Evolutionary conservation across 1,140 invertebrate species (phyloP).

Genomic region (Periplaneta americana): DNA sequence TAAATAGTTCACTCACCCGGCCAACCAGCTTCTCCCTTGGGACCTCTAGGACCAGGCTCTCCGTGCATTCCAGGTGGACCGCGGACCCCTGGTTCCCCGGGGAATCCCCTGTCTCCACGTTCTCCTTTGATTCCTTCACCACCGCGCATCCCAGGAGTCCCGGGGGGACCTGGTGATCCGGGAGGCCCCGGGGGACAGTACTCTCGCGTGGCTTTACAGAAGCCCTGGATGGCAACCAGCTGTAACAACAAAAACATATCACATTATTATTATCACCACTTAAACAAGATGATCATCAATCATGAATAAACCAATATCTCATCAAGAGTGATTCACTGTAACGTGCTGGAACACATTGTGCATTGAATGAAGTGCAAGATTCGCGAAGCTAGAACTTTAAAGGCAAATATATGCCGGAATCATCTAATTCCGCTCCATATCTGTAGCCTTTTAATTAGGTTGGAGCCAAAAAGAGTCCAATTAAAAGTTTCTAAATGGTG

Average conservation of each 20-base stretch:
- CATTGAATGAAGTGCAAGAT: too few relatives aligned
- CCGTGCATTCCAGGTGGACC: conserved; percentile 51
- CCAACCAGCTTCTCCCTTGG: conserved; percentile 34
- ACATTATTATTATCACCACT: too few relatives aligned
- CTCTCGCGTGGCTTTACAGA: conserved; percentile 67
- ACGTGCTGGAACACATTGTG: too few relatives aligned
- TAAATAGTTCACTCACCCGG: conserved; percentile 13
- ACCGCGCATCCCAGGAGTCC: conserved; percentile 49
- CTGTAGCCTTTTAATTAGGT: not conserved
- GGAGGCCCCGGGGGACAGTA: conserved; percentile 72
- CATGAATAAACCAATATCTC: too few relatives aligned
- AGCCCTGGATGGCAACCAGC: conserved; percentile 66
- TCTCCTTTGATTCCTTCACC: conserved; percentile 40
- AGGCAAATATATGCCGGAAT: too few relatives aligned
- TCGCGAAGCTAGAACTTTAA: too few relatives aligned
- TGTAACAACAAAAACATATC: conserved; percentile 35
- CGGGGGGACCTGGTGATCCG: conserved; percentile 56
- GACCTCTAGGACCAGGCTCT: conserved; percentile 53
- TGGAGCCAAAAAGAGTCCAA: not conserved
- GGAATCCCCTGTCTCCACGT: conserved; percentile 41
- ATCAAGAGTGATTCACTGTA: too few relatives aligned
- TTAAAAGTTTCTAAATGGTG: not conserved
- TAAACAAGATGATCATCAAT: too few relatives aligned
- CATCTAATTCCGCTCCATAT: too few relatives aligned
- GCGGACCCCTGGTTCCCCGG: conserved; percentile 42